phyloP scores from a whole-genome alignment of 1,140 invertebrate genomes.

The Scaptomyza hsui region DNA sequence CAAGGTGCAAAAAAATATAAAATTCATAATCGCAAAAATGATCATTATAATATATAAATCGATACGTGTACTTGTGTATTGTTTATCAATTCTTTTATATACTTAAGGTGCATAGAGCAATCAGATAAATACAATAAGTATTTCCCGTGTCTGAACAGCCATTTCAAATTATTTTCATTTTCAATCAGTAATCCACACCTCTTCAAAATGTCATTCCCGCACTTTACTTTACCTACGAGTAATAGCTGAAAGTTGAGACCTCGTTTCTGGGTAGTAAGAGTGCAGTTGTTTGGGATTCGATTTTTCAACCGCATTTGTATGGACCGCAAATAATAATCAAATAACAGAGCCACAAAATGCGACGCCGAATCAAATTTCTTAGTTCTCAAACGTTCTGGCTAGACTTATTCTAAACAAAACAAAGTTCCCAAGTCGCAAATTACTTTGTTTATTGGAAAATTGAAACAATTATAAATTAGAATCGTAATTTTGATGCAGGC shows the following conservation, averaged over 20 bases:
- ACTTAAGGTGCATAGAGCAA: slow-evolving; percentile 19
- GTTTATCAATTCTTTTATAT: slow-evolving; percentile 56
- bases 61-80: slow-evolving; percentile 6
- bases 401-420: slow-evolving; percentile 23
- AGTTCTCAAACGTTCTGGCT: slow-evolving; percentile 12
- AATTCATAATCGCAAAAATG: slow-evolving; percentile 47
- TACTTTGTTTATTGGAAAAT: too few relatives aligned
- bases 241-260: slow-evolving; percentile 27
- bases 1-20: slow-evolving; percentile 60
- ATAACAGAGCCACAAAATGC: slow-evolving; percentile 3
- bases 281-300: slow-evolving; percentile 20
- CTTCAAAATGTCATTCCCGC: slow-evolving; percentile 19
- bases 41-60: slow-evolving; percentile 27
- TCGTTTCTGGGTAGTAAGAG: not conserved
- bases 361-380: slow-evolving; percentile 23
- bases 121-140: slow-evolving; percentile 26
- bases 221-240: not conserved
- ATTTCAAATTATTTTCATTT: slow-evolving; percentile 24
- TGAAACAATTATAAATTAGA: too few relatives aligned
- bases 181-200: slow-evolving; percentile 32
- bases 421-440: slow-evolving; percentile 16
- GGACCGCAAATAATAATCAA: slow-evolving; percentile 41
- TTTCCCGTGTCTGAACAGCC: slow-evolving; percentile 6
- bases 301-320: slow-evolving; percentile 25
- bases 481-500: too few relatives aligned